These are phyloP conservation scores for Sapayoa aenigma DNA, from an alignment of 2,113 vertebrate genomes.

Conservation along the genomic window DNA sequence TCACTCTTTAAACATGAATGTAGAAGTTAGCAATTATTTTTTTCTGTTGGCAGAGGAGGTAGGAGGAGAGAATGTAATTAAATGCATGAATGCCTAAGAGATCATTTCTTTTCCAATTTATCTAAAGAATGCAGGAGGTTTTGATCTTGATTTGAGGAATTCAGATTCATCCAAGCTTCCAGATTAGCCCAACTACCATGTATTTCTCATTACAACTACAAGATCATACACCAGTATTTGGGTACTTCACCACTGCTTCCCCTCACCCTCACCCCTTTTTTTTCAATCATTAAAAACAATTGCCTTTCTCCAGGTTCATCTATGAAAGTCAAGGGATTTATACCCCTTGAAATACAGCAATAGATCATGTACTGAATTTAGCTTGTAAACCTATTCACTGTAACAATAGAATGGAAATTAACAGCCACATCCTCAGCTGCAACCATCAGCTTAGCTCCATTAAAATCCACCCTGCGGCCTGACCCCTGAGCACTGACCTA, in stretches of 20 bases:
- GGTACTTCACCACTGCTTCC: neutral
- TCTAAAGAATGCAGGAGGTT: neutral
- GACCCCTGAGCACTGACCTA: constrained; percentile 20
- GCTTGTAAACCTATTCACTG: constrained; percentile 16
- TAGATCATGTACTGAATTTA: constrained; percentile 8
- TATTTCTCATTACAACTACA: neutral
- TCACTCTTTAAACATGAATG: neutral
- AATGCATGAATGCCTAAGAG: neutral
- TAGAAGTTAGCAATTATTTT: neutral
- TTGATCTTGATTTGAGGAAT: neutral
- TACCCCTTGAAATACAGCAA: neutral
- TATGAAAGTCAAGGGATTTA: neutral
- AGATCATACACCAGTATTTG: neutral
- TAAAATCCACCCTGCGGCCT: constrained; percentile 37
- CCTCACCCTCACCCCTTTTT: rapidly evolving
- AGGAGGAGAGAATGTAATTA: constrained; percentile 22
- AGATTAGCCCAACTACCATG: neutral
- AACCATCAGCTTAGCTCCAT: constrained; percentile 32
- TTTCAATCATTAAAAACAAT: neutral
- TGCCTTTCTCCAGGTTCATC: neutral
- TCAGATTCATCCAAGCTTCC: neutral
- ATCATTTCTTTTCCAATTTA: constrained; percentile 2
- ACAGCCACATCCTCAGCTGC: constrained; percentile 43
- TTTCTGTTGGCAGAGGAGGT: neutral
- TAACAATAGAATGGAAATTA: constrained; percentile 36